Percentiles rank a stretch among this genome's conserved stretches.
These are phyloP conservation scores for Colistium nudipinnis DNA, from an alignment of 2,113 vertebrate species.

Conservation along the genomic window DNA sequence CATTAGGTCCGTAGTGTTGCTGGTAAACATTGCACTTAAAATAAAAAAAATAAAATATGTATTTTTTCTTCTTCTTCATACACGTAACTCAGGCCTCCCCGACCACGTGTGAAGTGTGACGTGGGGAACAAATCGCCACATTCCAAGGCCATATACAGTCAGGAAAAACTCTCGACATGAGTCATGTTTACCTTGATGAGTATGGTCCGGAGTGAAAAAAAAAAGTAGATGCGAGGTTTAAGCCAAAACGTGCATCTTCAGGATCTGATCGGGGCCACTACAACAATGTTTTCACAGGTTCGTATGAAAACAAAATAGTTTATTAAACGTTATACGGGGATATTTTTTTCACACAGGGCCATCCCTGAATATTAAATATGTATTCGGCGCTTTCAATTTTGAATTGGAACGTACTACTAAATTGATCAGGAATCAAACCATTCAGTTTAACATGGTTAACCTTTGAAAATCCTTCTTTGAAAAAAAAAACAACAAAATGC, in stretches of 20 bases:
- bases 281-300: neutral
- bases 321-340: neutral
- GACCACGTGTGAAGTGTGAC: constrained; percentile 28
- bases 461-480: too few relatives aligned
- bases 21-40: constrained; percentile 11
- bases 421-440: constrained; percentile 12
- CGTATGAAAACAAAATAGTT: neutral
- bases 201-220: constrained; percentile 26
- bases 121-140: constrained; percentile 53
- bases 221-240: constrained; percentile 4
- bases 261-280: neutral
- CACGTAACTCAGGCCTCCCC: constrained; percentile 12
- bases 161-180: constrained; percentile 35
- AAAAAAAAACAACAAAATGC: too few relatives aligned
- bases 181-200: constrained; percentile 48
- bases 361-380: neutral
- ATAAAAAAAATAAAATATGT: constrained; percentile 15
- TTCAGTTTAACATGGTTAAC: neutral
- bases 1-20: constrained; percentile 18
- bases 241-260: neutral
- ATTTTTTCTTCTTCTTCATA: neutral
- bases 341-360: neutral
- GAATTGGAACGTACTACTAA: too few relatives aligned
- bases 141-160: constrained; percentile 66
- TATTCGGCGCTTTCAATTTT: too few relatives aligned